phyloP scores from a whole-genome alignment of 1,140 invertebrate species.

The Lasioglossum albipes region DNA sequence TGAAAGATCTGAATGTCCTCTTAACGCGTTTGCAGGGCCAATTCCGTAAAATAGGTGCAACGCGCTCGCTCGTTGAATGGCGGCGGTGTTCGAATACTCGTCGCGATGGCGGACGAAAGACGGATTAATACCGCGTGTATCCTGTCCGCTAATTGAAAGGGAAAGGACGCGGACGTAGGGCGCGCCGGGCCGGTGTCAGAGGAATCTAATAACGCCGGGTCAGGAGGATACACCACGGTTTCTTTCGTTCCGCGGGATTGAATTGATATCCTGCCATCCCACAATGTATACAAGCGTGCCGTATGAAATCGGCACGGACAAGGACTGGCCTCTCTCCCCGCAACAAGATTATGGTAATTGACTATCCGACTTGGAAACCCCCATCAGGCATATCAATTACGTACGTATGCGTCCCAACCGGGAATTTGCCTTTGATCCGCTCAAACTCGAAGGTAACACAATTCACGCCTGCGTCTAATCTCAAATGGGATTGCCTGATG shows the following conservation, averaged over 20 bases:
- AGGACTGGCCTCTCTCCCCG: slow-evolving; percentile 50
- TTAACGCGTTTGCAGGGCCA: no score
- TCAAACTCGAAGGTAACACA: slow-evolving; percentile 72
- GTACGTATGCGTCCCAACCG: slow-evolving; percentile 73
- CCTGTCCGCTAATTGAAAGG: slow-evolving; percentile 58
- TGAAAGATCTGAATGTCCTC: no score
- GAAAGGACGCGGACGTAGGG: slow-evolving; percentile 18
- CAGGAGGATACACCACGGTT: slow-evolving; percentile 32
- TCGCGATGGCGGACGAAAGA: no score
- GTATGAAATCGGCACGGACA: slow-evolving; percentile 65
- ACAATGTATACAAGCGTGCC: slow-evolving; percentile 60
- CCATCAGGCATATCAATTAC: slow-evolving; percentile 77
- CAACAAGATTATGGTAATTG: slow-evolving; percentile 79
- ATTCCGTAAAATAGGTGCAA: no score
- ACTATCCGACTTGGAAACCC: slow-evolving; percentile 77
- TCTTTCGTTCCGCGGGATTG: slow-evolving; percentile 65
- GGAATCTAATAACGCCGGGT: slow-evolving; percentile 56
- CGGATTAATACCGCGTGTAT: slow-evolving; percentile 12
- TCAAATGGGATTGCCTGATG: slow-evolving; percentile 72
- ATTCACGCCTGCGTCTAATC: slow-evolving; percentile 74
- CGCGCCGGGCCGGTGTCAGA: no score
- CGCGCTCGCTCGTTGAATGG: no score
- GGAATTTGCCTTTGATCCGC: slow-evolving; percentile 76
- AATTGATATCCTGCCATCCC: slow-evolving; percentile 64
- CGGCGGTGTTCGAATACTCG: no score